phyloP scores from a whole-genome alignment of 2,888 invertebrate species.

The Lasioglossum lativentre region DNA sequence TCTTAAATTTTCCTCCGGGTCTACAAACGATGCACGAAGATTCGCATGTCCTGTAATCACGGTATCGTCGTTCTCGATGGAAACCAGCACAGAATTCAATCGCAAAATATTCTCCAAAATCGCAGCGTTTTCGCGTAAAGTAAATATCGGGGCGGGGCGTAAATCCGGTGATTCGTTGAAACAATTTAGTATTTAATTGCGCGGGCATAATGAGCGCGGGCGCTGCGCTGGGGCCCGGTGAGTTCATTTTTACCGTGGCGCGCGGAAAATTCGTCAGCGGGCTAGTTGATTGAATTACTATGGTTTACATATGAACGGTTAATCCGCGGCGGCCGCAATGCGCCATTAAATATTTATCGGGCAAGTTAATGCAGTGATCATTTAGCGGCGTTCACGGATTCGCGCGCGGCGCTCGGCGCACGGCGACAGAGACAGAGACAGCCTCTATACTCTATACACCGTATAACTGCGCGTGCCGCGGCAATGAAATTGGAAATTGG shows the following conservation, averaged over 20 bases:
- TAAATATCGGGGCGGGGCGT: neutral
- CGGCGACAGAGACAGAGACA: constrained; percentile 13
- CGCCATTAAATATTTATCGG: constrained; percentile 59
- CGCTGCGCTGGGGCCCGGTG: neutral
- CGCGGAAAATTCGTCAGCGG: constrained; percentile 22
- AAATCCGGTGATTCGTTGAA: constrained; percentile 7
- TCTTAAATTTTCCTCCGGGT: no score
- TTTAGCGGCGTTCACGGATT: constrained; percentile 52
- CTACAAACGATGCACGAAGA: no score
- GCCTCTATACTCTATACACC: constrained; percentile 22
- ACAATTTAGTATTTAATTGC: constrained; percentile 18
- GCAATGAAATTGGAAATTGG: constrained; percentile 79
- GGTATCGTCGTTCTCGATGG: no score
- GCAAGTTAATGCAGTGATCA: constrained; percentile 52
- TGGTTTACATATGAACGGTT: constrained; percentile 42
- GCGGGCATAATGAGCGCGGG: neutral
- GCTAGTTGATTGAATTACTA: constrained; percentile 44
- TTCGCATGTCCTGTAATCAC: no score
- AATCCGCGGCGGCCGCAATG: constrained; percentile 26
- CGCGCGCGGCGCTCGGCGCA: neutral
- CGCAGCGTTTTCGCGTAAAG: neutral
- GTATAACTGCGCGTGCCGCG: constrained; percentile 59
- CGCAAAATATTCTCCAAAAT: neutral
- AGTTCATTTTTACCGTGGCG: constrained; percentile 13
- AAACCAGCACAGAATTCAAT: neutral